Evolutionary conservation across 2,888 invertebrate genomes (phyloP), one percentile per base, ranked within the genome.

Genomic region (Melangyna quadrimaculata): DNA sequence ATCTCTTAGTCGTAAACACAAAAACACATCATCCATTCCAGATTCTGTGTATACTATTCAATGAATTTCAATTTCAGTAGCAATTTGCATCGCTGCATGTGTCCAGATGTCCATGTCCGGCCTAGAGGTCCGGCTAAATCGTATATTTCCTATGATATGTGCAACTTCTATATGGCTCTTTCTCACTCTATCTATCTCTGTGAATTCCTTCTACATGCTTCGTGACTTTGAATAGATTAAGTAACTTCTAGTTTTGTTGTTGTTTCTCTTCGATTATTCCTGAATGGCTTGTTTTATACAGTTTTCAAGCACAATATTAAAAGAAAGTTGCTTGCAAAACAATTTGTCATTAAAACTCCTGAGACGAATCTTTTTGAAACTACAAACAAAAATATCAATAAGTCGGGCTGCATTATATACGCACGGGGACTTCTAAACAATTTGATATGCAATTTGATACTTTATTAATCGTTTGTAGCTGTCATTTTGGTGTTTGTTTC

Each of bases 41-140:
- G 32, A 19, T n/a, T 19, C 10, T n/a, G n/a, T n/a, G n/a, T n/a
- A n/a, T n/a, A 9, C 10, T 27, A 43, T 27, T 37, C 67, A 35
- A 78, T 70, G 70, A 71, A 63, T 63, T 78, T 55, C 70, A 71
- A 78, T 78, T 61, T 63, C 78, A 78, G 78, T 78, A 78, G 78
- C 78, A 71, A 78, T 78, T 78, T 78, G 53, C 63, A 78, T 78
- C 78, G 63, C 78, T 71, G 70, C 78, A 55, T 71, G 70, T 61
- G 78, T 78, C 78, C 71, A 57, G 57, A 32, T 57, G 29, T 61
- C 53, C 51, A 45, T 29, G 14, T n/a, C n/a, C n/a, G 43, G 29
- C 1, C 10, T 17, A 3, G 1, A 32, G 35, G 17, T 12, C 35
- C 10, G 3, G 17, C 2, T 12, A 32, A 32, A 51, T n/a, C n/a